Conservation (phyloP, 2,888 invertebrate species). For the Campoplex nolae region DNA sequence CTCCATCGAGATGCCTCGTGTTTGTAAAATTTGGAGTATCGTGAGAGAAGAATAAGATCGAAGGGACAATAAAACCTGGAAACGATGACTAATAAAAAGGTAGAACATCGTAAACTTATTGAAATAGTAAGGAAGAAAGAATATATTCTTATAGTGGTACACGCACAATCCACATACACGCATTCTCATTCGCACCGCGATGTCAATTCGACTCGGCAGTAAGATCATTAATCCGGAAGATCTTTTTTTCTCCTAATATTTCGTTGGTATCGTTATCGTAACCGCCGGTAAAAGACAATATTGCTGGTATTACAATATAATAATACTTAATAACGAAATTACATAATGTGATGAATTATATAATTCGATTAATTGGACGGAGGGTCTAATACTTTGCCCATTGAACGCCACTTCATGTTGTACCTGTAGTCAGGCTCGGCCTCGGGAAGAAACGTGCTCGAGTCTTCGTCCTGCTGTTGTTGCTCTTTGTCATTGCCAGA, state of each 20-base stretch:
- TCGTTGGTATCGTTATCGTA: background rate
- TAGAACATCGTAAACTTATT: constrained; percentile 28
- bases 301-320: constrained; percentile 60
- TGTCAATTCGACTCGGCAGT: constrained; percentile 35
- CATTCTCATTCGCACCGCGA: background rate
- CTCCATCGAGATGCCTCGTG: background rate
- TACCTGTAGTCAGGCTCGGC: constrained; percentile 83
- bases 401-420: constrained; percentile 83
- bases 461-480: constrained; percentile 79
- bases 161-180: constrained; percentile 7
- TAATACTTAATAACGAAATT: constrained; percentile 65
- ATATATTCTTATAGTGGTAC: background rate
- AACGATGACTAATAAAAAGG: constrained; percentile 17
- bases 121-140: background rate
- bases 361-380: constrained; percentile 81
- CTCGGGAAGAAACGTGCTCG: constrained; percentile 82
- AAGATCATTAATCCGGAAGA: constrained; percentile 5
- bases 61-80: background rate
- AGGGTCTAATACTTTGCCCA: constrained; percentile 84
- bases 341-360: constrained; percentile 54
- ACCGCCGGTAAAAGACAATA: constrained; percentile 30
- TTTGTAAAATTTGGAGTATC: background rate
- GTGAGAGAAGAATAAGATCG: constrained; percentile 11
- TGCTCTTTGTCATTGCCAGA: constrained; percentile 20
- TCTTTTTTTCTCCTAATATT: background rate